Evolutionary conservation across 37 sponge, comb jelly and placozoan species (phyloP).

Genomic region (Aplysina aerophoba): DNA sequence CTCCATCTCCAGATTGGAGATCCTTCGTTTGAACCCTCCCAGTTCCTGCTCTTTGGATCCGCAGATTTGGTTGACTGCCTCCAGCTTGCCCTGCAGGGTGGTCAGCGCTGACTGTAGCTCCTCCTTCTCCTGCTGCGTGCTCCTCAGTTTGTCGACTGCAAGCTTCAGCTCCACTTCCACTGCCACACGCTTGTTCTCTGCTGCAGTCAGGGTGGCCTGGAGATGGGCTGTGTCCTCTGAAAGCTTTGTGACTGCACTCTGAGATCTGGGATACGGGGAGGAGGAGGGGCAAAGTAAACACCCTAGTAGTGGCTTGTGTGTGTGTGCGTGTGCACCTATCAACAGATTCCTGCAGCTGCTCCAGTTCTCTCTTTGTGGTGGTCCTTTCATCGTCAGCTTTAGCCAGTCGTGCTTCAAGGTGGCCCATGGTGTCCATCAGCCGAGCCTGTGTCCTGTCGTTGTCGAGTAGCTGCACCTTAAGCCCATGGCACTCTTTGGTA

Average conservation of each 20-base stretch:
- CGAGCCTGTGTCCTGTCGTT: conserved; percentile 26
- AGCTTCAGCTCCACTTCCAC: conserved; percentile 49
- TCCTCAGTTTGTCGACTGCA: conserved; percentile 13
- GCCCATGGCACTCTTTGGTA: conserved; percentile 10
- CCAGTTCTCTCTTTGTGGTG: neutral
- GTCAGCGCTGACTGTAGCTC: neutral
- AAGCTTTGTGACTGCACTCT: conserved; percentile 41
- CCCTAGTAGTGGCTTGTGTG: neutral
- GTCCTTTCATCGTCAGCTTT: conserved; percentile 31
- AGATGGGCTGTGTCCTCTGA: conserved; percentile 39
- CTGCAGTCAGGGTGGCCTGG: conserved; percentile 46
- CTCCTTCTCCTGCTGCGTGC: conserved; percentile 41
- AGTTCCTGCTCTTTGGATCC: conserved; percentile 43
- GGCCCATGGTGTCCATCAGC: neutral
- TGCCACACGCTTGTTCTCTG: conserved; percentile 29
- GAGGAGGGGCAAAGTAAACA: conserved; percentile 16
- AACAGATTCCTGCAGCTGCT: neutral
- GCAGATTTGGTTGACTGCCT: conserved; percentile 34
- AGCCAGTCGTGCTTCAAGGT: conserved; percentile 35
- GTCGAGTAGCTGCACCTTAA: conserved; percentile 13
- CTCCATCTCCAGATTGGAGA: conserved; percentile 47
- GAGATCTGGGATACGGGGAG: conserved; percentile 9
- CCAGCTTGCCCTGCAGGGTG: conserved; percentile 30
- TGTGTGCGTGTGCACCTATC: neutral
- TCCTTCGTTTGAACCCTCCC: neutral